Percentiles rank a stretch among this genome's conserved stretches.
These are phyloP conservation scores for Drosophila kanekoi DNA, from an alignment of 2,888 invertebrate species.

Conservation along the genomic window DNA sequence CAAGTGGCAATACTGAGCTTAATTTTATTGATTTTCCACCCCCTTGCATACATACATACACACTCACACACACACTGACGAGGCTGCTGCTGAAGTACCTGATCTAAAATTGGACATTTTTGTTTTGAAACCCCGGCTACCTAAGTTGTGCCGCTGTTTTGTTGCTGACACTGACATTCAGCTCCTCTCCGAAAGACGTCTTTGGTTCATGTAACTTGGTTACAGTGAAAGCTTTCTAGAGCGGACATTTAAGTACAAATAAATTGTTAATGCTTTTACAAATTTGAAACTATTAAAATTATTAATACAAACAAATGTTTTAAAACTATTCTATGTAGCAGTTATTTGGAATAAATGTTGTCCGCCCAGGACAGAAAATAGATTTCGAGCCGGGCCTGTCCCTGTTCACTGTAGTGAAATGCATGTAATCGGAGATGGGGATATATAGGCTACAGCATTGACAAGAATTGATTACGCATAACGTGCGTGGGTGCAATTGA, in stretches of 20 bases:
- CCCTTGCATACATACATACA: conserved; percentile 22
- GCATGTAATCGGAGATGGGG: conserved; percentile 57
- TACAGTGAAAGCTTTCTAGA: conserved; percentile 20
- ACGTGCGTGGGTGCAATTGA: conserved; percentile 10
- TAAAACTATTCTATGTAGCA: too few relatives aligned
- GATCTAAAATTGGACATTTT: conserved; percentile 66
- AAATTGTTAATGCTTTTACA: too few relatives aligned
- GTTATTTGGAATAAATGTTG: too few relatives aligned
- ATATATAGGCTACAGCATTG: conserved; percentile 22
- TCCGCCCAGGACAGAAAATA: too few relatives aligned
- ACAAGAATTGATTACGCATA: conserved; percentile 54
- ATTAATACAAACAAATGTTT: too few relatives aligned
- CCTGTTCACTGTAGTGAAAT: conserved; percentile 24
- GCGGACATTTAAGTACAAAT: neutral
- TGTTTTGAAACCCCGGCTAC: conserved; percentile 29
- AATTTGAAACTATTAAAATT: too few relatives aligned
- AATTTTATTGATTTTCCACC: conserved; percentile 73
- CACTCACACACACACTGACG: conserved; percentile 11
- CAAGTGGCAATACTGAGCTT: conserved; percentile 71
- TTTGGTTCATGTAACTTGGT: conserved; percentile 52
- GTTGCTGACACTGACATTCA: conserved; percentile 7
- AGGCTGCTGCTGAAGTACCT: conserved; percentile 42
- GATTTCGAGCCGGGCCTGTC: neutral
- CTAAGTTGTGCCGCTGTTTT: neutral
- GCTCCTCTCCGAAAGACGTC: conserved; percentile 37